A percentile compares a stretch with the other conserved stretches of the same genome.
Evolutionary conservation across 2,888 invertebrate species (phyloP).

Genomic region (Thymelicus lineola): DNA sequence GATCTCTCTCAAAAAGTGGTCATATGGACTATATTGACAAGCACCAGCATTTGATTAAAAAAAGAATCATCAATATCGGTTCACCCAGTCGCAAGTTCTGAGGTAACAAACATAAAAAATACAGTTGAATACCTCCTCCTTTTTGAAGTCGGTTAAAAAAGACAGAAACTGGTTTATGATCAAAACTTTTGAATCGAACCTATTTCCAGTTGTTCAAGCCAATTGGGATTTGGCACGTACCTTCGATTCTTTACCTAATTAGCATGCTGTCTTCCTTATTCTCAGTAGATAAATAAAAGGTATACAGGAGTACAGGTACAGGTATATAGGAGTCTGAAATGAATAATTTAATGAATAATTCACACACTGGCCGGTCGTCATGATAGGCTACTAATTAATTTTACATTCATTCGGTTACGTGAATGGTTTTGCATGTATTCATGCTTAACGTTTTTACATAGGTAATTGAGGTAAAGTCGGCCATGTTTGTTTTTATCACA

Average conservation of each 20-base stretch:
- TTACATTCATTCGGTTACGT: conserved; percentile 37
- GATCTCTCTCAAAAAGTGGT: no score
- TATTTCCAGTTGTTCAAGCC: not conserved
- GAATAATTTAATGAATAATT: conserved; percentile 38
- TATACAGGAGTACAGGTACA: no score
- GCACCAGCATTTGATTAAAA: no score
- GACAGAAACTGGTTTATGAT: no score
- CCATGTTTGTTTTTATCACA: not conserved
- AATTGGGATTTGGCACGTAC: not conserved
- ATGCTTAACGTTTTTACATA: not conserved
- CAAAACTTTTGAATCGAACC: not conserved
- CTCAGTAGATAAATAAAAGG: not conserved
- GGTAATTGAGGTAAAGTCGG: not conserved
- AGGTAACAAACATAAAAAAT: no score
- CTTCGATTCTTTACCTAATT: conserved; percentile 34
- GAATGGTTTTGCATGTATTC: conserved; percentile 17
- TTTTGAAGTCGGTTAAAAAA: no score
- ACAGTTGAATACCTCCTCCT: no score
- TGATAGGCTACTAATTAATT: conserved; percentile 42
- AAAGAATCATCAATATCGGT: no score
- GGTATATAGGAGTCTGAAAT: not conserved
- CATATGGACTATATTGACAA: no score
- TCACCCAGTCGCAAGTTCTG: no score
- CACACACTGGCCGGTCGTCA: conserved; percentile 31
- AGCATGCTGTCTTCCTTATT: conserved; percentile 15